Base-by-base conservation (phyloP, 2,888 invertebrate genomes). In the Plutella xylostella region DNA sequence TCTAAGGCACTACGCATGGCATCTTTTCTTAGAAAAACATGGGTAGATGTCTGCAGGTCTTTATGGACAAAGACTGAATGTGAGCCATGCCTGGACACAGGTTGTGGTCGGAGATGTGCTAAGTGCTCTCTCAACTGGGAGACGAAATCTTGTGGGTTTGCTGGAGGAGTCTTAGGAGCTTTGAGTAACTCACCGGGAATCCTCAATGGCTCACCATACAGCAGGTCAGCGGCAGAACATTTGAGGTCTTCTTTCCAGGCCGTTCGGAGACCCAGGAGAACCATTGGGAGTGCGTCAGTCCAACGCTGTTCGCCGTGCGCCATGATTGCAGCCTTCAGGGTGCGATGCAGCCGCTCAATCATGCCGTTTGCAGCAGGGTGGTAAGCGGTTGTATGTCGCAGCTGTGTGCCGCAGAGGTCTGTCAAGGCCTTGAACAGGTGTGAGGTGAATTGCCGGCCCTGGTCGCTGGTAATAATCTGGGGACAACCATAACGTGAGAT, bases 261-360 rank as follows among this genome's bases (percentile, higher is more conserved):
- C 4, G 49, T 43, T 1, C 49, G 41, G 11, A 53, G 46, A 12
- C 48, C 47, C n/a, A 52, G 42, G 1, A 71, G 49, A 43, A 56
- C 64, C 1, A 45, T 39, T 2, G 70, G 55, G 17, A 70, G 48
- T 11, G 59, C 47, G 3, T 49, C 45, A 19, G 55, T 2, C 57
- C 59, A 62, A 11, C 30, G 43, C 0, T 41, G 6, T 1, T 35
- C 41, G 0, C 41, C 30, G 17, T 58, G 58, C 41, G 55, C 57
- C 21, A 44, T 52, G 2, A 60, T 56, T 0, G 75, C 63, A 1
- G 68, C 55, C 77, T 76, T 15, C 28, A 75, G 51, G 3, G 61
- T 57, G 1, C 74, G 52, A 49, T 79, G 75, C 45, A 65, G 51
- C 7, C 58, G 21, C 31, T 61, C 57, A 1, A 60, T 44, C 1